These are phyloP conservation scores for Galbula dea DNA, from an alignment of 2,113 vertebrate genomes.

Conservation along the genomic window DNA sequence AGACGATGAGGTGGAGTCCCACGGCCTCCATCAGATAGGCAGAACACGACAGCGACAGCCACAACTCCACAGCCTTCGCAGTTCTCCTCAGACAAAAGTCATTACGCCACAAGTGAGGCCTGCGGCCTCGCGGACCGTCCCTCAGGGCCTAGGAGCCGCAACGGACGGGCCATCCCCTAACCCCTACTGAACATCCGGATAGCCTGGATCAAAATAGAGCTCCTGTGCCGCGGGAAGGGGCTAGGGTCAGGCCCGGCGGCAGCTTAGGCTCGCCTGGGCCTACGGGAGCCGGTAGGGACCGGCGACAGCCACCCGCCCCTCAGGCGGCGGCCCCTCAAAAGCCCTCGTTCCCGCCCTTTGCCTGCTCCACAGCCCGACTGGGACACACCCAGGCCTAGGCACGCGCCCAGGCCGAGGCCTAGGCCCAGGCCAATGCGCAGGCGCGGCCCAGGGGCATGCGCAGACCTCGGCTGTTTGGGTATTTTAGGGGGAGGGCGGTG, in stretches of 20 bases:
- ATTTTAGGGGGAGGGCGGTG: too few species aligned
- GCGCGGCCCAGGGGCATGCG: too few species aligned
- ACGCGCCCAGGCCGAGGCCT: too few species aligned
- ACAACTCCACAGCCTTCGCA: neutral
- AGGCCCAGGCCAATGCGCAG: too few species aligned
- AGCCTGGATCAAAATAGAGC: neutral
- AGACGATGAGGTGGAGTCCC: neutral
- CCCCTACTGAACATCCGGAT: too few species aligned
- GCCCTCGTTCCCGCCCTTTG: too few species aligned
- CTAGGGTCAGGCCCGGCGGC: too few species aligned
- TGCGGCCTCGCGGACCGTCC: rapidly evolving
- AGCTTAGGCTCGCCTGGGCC: too few species aligned
- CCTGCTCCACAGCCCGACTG: neutral
- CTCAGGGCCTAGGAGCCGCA: rapidly evolving
- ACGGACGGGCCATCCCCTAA: rapidly evolving
- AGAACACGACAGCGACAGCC: neutral
- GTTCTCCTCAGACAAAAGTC: neutral
- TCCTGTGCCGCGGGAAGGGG: too few species aligned
- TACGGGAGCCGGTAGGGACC: too few species aligned
- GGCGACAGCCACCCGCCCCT: too few species aligned
- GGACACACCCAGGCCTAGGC: neutral
- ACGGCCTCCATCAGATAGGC: neutral
- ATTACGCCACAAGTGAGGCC: neutral
- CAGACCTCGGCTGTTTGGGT: too few species aligned
- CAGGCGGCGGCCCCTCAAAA: neutral